A percentile compares a stretch with the other conserved stretches of the same genome.
phyloP scores from a whole-genome alignment of 2,797 vertebrate species.

The Channa striata region DNA sequence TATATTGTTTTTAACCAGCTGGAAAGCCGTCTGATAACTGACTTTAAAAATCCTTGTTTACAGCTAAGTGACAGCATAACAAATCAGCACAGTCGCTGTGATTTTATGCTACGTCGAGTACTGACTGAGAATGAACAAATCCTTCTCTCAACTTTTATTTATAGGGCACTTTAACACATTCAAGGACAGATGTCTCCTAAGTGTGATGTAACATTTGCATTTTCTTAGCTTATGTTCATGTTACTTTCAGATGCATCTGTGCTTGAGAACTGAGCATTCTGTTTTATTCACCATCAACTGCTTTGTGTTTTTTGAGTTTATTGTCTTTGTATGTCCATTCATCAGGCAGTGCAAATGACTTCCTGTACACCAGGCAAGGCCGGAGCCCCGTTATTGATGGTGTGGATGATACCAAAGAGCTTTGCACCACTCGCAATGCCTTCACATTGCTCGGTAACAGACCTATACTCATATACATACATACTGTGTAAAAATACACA shows the following conservation, averaged over 20 bases:
- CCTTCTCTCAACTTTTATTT: too few species aligned
- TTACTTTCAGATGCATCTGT: neutral
- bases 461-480: slow-evolving; percentile 21
- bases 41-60: neutral
- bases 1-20: neutral
- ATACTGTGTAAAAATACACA: neutral
- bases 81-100: neutral
- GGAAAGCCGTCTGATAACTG: neutral
- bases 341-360: slow-evolving; percentile 89
- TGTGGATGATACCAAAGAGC: slow-evolving; percentile 94
- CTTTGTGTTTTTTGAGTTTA: neutral
- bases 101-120: neutral
- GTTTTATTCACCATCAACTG: slow-evolving; percentile 1
- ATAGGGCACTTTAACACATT: too few species aligned
- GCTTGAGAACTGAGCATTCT: neutral
- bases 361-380: slow-evolving; percentile 95
- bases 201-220: too few species aligned
- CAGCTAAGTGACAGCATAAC: neutral
- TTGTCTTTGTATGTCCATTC: slow-evolving; percentile 2
- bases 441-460: slow-evolving; percentile 92
- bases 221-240: neutral
- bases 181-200: too few species aligned
- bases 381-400: slow-evolving; percentile 93
- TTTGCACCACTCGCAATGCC: slow-evolving; percentile 91
- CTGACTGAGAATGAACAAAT: neutral